phyloP scores from a whole-genome alignment of 2,113 vertebrate genomes.

The Scophthalmus maximus region DNA sequence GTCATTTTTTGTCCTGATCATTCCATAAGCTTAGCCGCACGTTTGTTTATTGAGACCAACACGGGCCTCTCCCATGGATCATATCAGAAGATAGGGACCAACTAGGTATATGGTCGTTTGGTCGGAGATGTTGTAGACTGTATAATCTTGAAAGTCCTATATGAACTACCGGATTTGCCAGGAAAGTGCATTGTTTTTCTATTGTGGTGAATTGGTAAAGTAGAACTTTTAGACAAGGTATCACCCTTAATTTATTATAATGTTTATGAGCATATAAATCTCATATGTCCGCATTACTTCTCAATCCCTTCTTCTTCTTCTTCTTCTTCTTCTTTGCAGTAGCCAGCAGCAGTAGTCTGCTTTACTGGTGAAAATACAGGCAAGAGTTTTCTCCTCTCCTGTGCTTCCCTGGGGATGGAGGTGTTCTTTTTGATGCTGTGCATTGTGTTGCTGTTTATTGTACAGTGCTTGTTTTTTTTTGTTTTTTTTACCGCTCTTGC shows the following conservation, averaged over 20 bases:
- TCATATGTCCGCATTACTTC: background rate
- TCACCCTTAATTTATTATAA: constrained; percentile 1
- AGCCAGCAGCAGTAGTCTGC: background rate
- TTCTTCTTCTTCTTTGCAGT: background rate
- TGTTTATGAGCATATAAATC: background rate
- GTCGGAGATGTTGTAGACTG: no score
- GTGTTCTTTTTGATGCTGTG: constrained; percentile 39
- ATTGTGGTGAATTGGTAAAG: background rate
- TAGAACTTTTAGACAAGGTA: background rate
- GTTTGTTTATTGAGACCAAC: no score
- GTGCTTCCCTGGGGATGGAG: constrained; percentile 24
- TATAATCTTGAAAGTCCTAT: no score
- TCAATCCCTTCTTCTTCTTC: background rate
- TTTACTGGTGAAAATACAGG: constrained; percentile 30
- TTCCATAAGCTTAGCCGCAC: no score
- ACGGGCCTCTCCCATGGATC: no score
- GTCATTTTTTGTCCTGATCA: no score
- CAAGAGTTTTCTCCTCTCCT: constrained; percentile 18
- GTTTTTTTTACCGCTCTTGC: background rate
- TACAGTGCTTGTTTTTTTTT: constrained; percentile 16
- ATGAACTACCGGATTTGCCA: no score
- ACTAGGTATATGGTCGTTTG: no score
- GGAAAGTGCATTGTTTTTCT: no score
- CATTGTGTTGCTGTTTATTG: constrained; percentile 36
- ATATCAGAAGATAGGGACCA: no score